These are phyloP conservation scores for Oasisia sp. DNA, from an alignment of 2,888 invertebrate species.

Conservation along the genomic window DNA sequence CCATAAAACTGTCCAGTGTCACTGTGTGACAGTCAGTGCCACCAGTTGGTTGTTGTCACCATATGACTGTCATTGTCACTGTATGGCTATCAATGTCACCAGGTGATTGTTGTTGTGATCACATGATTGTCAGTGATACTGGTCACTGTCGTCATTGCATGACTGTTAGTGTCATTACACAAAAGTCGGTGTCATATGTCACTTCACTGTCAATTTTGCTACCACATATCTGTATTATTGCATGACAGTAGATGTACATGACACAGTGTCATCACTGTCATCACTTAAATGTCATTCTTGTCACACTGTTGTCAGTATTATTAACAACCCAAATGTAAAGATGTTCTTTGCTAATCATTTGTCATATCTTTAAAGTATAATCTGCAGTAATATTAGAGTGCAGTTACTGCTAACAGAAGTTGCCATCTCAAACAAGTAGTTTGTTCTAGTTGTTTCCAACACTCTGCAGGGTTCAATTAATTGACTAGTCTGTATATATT, in stretches of 20 bases:
- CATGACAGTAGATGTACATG: no score
- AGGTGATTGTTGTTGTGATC: not conserved
- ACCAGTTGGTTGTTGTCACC: not conserved
- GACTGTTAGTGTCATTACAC: not conserved
- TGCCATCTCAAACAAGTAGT: not conserved
- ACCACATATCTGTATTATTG: no score
- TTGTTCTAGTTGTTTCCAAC: not conserved
- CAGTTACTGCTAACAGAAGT: not conserved
- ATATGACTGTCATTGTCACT: not conserved
- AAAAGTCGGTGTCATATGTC: no score
- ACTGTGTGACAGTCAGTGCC: not conserved
- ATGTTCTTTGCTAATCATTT: not conserved
- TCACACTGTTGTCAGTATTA: not conserved
- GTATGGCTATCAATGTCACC: not conserved
- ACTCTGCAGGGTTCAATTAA: no score
- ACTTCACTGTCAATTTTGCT: no score
- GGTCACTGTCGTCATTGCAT: not conserved
- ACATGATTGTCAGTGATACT: not conserved
- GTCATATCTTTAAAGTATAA: not conserved
- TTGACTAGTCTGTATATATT: no score
- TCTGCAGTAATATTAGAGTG: not conserved
- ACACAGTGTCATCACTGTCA: not conserved
- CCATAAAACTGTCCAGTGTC: not conserved
- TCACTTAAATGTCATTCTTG: not conserved
- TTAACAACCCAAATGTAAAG: not conserved